phyloP scores from a whole-genome alignment of 2,797 vertebrate genomes.

The Rhynchotus rufescens region DNA sequence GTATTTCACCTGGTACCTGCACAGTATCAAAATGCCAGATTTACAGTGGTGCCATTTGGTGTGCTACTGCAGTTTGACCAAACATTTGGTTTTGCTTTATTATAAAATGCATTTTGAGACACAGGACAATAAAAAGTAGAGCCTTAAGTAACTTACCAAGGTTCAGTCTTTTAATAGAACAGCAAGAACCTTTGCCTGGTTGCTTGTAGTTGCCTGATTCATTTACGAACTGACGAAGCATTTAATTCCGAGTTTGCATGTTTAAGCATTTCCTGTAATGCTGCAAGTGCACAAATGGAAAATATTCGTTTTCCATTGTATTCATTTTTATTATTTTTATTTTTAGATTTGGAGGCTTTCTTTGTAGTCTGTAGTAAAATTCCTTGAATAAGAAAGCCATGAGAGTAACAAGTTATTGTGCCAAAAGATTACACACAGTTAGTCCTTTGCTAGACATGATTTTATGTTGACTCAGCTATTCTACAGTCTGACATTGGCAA shows the following conservation, averaged over 20 bases:
- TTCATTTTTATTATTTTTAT: neutral
- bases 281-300: neutral
- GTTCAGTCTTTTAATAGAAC: neutral
- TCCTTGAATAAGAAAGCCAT: neutral
- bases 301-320: neutral
- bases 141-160: neutral
- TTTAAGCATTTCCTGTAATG: neutral
- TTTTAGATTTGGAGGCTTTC: neutral
- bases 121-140: neutral
- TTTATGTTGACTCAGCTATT: constrained; percentile 24
- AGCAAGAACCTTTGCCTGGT: neutral
- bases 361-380: neutral
- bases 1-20: neutral
- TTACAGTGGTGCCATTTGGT: neutral
- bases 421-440: neutral
- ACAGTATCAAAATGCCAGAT: neutral
- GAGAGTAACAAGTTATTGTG: neutral
- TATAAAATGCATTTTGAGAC: neutral
- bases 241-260: neutral
- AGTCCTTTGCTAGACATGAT: constrained; percentile 21
- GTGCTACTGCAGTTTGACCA: neutral
- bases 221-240: neutral
- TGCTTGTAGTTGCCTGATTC: neutral
- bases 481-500: neutral
- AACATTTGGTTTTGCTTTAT: neutral